phyloP scores from a whole-genome alignment of 2,113 vertebrate species.

The Colinus virginianus region DNA sequence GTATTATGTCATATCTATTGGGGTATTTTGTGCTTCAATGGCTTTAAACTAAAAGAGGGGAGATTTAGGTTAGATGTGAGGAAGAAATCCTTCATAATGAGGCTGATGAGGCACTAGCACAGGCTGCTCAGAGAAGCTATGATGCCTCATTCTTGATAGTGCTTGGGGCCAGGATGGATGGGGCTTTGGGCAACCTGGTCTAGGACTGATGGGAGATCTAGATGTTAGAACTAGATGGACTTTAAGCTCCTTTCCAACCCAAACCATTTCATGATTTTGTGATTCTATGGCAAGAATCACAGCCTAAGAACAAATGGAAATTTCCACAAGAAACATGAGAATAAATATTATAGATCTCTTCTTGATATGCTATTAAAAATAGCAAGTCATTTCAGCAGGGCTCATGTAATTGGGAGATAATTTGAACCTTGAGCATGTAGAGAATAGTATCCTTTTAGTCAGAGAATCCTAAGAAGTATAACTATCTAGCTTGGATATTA shows the following conservation, averaged over 20 bases:
- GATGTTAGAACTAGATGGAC: not conserved
- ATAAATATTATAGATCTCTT: not conserved
- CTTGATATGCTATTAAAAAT: not conserved
- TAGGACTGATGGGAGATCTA: not conserved
- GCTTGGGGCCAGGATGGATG: not conserved
- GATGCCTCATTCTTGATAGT: not conserved
- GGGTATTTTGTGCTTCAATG: not conserved
- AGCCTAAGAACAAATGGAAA: not conserved
- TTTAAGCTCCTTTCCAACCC: not conserved
- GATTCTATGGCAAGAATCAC: not conserved
- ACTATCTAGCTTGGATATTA: not conserved
- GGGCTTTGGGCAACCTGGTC: not conserved
- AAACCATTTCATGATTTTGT: not conserved
- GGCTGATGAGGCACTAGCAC: not conserved
- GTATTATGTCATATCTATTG: not conserved
- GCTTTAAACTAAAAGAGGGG: not conserved
- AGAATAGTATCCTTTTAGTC: not conserved
- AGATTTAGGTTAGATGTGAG: not conserved
- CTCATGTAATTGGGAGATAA: not conserved
- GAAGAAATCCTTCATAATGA: not conserved
- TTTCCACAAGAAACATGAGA: not conserved
- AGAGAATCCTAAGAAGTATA: not conserved
- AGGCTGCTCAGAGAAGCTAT: not conserved
- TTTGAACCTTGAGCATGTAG: rapidly evolving
- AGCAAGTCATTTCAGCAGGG: not conserved